Evolutionary conservation across 2,113 vertebrate species (phyloP).

Genomic region (Todiramphus chloris): DNA sequence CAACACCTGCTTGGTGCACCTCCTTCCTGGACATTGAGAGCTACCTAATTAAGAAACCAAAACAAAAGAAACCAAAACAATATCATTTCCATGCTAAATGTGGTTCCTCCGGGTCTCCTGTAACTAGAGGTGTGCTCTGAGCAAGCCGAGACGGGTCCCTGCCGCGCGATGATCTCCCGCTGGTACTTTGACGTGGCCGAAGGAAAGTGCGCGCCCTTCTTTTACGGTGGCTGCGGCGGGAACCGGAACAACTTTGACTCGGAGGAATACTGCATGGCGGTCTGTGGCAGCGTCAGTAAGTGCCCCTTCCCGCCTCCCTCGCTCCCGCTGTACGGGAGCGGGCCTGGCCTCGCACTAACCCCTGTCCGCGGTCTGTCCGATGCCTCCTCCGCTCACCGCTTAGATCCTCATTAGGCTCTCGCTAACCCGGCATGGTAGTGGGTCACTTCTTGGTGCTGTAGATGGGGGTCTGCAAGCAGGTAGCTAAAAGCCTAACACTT

Average conservation of each 20-base stretch:
- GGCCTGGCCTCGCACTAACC: conserved; percentile 74
- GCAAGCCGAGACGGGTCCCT: conserved; percentile 93
- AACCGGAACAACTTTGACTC: conserved; percentile 99
- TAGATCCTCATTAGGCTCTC: neutral
- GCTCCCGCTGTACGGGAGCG: conserved; percentile 14
- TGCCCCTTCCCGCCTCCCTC: conserved; percentile 66
- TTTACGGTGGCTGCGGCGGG: conserved; percentile 98
- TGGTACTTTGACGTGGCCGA: conserved; percentile 96
- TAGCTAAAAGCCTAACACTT: neutral
- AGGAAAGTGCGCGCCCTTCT: conserved; percentile 92
- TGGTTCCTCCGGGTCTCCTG: conserved; percentile 81
- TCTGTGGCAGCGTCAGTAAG: conserved; percentile 98
- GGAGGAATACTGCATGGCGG: conserved; percentile 97
- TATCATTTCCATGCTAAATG: conserved; percentile 71
- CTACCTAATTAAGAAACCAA: neutral
- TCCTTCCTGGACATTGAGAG: neutral
- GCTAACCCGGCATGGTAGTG: conserved; percentile 54
- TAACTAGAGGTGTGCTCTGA: conserved; percentile 97
- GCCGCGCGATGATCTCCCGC: conserved; percentile 94
- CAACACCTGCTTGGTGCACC: neutral
- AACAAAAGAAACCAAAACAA: neutral
- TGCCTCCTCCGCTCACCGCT: conserved; percentile 1
- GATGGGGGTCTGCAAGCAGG: neutral
- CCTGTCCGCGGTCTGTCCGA: conserved; percentile 13
- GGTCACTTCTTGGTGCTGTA: conserved; percentile 15